phyloP scores from a whole-genome alignment of 2,113 vertebrate species.

The Madoqua kirkii region DNA sequence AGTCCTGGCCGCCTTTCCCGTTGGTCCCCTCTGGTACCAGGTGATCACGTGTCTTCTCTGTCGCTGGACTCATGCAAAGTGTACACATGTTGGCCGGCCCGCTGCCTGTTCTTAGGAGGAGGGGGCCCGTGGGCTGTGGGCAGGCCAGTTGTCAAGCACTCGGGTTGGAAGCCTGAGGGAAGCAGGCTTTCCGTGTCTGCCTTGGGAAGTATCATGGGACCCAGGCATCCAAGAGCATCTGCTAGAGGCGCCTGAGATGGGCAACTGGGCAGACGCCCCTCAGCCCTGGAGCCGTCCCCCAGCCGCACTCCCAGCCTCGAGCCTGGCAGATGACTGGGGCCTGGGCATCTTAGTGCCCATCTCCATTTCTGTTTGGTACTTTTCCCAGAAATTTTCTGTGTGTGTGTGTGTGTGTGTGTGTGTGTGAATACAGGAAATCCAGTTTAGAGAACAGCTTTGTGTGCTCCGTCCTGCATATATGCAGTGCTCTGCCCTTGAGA shows the following conservation, averaged over 20 bases:
- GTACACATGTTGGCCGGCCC: not conserved
- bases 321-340: not conserved
- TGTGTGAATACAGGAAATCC: constrained; percentile 25
- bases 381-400: not conserved
- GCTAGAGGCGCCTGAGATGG: not conserved
- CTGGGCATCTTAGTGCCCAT: not conserved
- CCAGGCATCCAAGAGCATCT: not conserved
- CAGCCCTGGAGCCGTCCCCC: too few species aligned
- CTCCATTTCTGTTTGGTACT: not conserved
- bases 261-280: not conserved
- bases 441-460: not conserved
- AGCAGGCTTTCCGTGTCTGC: not conserved
- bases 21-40: not conserved
- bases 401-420: not conserved
- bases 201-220: not conserved
- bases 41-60: not conserved
- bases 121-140: not conserved
- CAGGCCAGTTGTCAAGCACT: not conserved
- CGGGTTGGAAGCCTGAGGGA: not conserved
- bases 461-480: constrained; percentile 32
- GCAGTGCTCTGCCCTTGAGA: constrained; percentile 59
- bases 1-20: not conserved
- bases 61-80: not conserved
- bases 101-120: not conserved
- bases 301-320: not conserved